Evolutionary conservation across 1,140 invertebrate species (phyloP).

Genomic region (Zaprionus tsacasi): DNA sequence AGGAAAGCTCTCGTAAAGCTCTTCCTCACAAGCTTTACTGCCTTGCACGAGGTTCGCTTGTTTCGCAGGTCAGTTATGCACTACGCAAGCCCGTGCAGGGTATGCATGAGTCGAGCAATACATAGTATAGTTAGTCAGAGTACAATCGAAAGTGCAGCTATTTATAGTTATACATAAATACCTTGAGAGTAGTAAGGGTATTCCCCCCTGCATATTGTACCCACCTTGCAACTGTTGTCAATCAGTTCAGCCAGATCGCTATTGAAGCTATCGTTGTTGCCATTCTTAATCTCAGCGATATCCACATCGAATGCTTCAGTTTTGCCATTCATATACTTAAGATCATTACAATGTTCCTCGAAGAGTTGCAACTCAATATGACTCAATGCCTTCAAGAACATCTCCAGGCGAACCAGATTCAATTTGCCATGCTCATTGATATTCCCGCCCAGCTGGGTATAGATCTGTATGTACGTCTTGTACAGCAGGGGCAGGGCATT

Average conservation of each 20-base stretch:
- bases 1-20: background rate
- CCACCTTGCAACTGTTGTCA: slow-evolving; percentile 64
- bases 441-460: slow-evolving; percentile 95
- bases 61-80: background rate
- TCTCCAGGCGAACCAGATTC: slow-evolving; percentile 93
- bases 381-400: slow-evolving; percentile 91
- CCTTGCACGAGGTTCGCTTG: background rate
- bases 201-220: background rate
- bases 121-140: background rate
- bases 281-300: slow-evolving; percentile 41
- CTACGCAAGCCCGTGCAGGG: background rate
- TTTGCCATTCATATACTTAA: slow-evolving; percentile 94
- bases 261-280: slow-evolving; percentile 68
- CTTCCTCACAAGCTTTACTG: background rate
- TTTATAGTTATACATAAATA: background rate
- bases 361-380: slow-evolving; percentile 94
- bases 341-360: slow-evolving; percentile 92
- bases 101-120: background rate
- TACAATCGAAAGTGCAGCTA: too few species aligned
- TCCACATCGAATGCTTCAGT: slow-evolving; percentile 84
- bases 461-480: slow-evolving; percentile 93
- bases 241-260: slow-evolving; percentile 72
- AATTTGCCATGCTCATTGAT: slow-evolving; percentile 95
- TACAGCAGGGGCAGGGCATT: slow-evolving; percentile 95
- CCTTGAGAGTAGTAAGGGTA: background rate